A percentile compares a stretch with the other conserved stretches of the same genome.
Conservation (phyloP, 92 coral and sea anemone species). For the Hydrozoanthus gracilis region DNA sequence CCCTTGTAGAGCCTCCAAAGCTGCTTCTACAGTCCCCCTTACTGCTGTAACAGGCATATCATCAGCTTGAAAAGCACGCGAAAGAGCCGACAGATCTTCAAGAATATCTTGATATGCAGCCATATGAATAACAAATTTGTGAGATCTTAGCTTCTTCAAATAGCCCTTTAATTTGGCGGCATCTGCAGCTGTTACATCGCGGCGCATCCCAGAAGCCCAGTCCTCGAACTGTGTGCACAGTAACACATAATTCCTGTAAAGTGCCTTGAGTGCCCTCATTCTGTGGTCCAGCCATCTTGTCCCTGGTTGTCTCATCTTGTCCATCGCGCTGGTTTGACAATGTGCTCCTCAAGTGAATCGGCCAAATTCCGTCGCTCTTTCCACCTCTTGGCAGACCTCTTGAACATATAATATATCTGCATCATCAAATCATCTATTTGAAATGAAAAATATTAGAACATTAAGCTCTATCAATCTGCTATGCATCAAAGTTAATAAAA, state of each 20-base stretch:
- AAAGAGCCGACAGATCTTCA: not conserved
- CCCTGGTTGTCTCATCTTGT: too few species aligned
- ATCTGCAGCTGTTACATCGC: not conserved
- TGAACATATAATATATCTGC: conserved; percentile 12
- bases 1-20: conserved; percentile 23
- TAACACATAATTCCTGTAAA: not conserved
- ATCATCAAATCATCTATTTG: conserved; percentile 42
- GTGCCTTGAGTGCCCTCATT: conserved; percentile 13
- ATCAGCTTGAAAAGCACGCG: not conserved
- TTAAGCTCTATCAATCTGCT: conserved; percentile 4
- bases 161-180: not conserved
- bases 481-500: not conserved
- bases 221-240: not conserved
- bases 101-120: conserved; percentile 6
- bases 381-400: conserved; percentile 53
- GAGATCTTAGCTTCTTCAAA: conserved; percentile 2
- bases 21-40: not conserved
- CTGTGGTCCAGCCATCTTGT: conserved; percentile 28
- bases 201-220: conserved; percentile 7
- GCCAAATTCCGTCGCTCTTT: conserved; percentile 22
- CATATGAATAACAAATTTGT: not conserved
- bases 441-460: not conserved
- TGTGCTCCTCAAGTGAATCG: not conserved
- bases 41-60: not conserved
- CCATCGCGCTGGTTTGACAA: conserved; percentile 11